phyloP scores from a whole-genome alignment of 2,888 invertebrate species.

The Pegoplata infirma region DNA sequence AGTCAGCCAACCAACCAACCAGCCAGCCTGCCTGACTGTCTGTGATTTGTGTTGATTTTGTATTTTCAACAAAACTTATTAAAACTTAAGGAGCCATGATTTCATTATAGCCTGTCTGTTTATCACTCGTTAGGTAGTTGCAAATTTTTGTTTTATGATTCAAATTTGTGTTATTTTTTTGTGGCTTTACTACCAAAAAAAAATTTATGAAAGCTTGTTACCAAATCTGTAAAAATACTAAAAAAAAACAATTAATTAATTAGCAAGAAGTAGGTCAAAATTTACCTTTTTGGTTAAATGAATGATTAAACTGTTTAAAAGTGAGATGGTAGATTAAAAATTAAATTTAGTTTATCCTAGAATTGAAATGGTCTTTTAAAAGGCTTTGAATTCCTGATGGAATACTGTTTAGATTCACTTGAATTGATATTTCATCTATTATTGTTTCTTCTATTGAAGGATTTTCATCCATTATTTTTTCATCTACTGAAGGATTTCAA shows the following conservation, averaged over 20 bases:
- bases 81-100: constrained; percentile 35
- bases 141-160: constrained; percentile 40
- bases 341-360: too few relatives aligned
- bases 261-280: constrained; percentile 31
- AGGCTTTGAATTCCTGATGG: too few relatives aligned
- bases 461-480: too few relatives aligned
- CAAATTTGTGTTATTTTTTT: constrained; percentile 8
- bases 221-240: neutral
- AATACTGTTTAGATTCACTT: too few relatives aligned
- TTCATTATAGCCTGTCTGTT: constrained; percentile 28
- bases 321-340: too few relatives aligned
- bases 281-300: constrained; percentile 36
- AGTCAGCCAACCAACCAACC: too few relatives aligned
- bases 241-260: constrained; percentile 22
- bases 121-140: constrained; percentile 33
- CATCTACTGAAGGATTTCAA: too few relatives aligned
- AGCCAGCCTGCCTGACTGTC: neutral
- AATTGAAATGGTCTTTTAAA: too few relatives aligned
- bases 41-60: constrained; percentile 9
- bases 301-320: neutral
- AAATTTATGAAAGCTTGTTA: constrained; percentile 23
- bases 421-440: too few relatives aligned
- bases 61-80: neutral
- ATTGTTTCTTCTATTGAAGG: too few relatives aligned
- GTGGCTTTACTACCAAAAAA: constrained; percentile 12